Evolutionary conservation across 1,140 invertebrate genomes (phyloP).

Genomic region (Scaptodrosophila lebanonensis): DNA sequence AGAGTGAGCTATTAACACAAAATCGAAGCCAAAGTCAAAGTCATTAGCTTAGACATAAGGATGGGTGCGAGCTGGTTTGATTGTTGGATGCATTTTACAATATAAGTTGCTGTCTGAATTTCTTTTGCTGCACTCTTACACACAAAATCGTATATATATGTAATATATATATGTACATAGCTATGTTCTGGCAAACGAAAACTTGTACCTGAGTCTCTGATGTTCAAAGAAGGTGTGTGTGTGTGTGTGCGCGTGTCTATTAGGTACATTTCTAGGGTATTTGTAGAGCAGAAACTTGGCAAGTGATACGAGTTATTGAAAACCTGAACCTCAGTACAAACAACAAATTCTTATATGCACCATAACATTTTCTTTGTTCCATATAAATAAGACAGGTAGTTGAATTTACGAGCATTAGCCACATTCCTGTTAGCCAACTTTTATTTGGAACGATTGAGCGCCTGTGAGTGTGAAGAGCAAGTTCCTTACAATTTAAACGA

Average conservation of each 20-base stretch:
- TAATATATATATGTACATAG: slow-evolving; percentile 9
- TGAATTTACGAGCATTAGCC: not conserved
- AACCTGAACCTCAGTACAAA: slow-evolving; percentile 69
- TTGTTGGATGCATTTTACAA: not conserved
- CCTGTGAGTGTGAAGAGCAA: slow-evolving; percentile 48
- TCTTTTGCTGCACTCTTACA: not conserved
- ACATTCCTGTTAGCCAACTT: not conserved
- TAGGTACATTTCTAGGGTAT: not conserved
- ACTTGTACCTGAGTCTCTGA: slow-evolving; percentile 66
- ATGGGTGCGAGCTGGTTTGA: slow-evolving; percentile 14
- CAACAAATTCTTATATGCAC: slow-evolving; percentile 7
- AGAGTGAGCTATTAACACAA: not conserved
- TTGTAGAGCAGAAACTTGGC: too few species aligned
- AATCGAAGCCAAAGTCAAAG: slow-evolving; percentile 24
- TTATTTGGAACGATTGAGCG: slow-evolving; percentile 15
- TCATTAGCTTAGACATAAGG: slow-evolving; percentile 36
- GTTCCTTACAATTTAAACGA: slow-evolving; percentile 49
- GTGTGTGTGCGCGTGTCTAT: slow-evolving; percentile 12
- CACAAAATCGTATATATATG: not conserved
- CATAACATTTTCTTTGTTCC: too few species aligned
- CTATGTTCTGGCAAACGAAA: slow-evolving; percentile 23
- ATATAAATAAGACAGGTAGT: too few species aligned
- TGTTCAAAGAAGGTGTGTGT: slow-evolving; percentile 44
- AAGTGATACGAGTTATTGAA: slow-evolving; percentile 44
- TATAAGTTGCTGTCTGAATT: not conserved